These are phyloP conservation scores for Drosophila oshimai DNA, from an alignment of 1,140 invertebrate genomes.

Conservation along the genomic window DNA sequence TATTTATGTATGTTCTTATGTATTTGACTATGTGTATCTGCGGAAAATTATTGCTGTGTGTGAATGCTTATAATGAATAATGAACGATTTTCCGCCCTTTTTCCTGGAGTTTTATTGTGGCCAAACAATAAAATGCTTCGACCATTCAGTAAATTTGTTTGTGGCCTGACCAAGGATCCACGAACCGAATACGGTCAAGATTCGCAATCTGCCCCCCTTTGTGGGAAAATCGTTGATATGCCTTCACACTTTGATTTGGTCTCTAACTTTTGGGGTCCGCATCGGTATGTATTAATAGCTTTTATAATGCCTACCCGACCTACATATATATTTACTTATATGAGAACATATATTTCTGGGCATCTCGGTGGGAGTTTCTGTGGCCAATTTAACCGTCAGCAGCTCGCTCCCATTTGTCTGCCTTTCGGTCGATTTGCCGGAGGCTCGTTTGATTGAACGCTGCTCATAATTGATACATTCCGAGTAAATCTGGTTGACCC, in stretches of 20 bases:
- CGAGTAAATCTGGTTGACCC: constrained; percentile 51
- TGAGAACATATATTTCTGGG: constrained; percentile 1
- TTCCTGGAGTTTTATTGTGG: constrained; percentile 60
- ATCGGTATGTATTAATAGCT: constrained; percentile 66
- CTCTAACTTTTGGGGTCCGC: constrained; percentile 6
- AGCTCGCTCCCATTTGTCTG: constrained; percentile 43
- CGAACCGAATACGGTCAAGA: constrained; percentile 12
- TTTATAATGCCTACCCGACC: constrained; percentile 66
- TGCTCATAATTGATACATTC: constrained; percentile 68
- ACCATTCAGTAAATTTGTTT: constrained; percentile 64
- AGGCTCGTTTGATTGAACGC: constrained; percentile 65
- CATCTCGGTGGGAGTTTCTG: constrained; percentile 20
- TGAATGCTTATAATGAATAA: constrained; percentile 76
- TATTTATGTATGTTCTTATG: neutral
- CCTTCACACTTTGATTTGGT: constrained; percentile 73
- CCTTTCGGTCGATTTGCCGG: constrained; percentile 17
- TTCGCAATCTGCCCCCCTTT: neutral
- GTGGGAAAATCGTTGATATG: constrained; percentile 43
- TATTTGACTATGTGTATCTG: constrained; percentile 27
- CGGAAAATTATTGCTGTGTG: constrained; percentile 68
- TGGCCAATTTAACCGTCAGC: constrained; percentile 73
- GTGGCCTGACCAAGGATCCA: neutral
- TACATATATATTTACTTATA: constrained; percentile 24
- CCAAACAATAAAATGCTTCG: constrained; percentile 65
- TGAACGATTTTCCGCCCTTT: constrained; percentile 68